A percentile compares a stretch with the other conserved stretches of the same genome.
These are phyloP conservation scores for Mesocentrotus franciscanus DNA, from an alignment of 53 echinoderm and acorn worm genomes.

Conservation along the genomic window DNA sequence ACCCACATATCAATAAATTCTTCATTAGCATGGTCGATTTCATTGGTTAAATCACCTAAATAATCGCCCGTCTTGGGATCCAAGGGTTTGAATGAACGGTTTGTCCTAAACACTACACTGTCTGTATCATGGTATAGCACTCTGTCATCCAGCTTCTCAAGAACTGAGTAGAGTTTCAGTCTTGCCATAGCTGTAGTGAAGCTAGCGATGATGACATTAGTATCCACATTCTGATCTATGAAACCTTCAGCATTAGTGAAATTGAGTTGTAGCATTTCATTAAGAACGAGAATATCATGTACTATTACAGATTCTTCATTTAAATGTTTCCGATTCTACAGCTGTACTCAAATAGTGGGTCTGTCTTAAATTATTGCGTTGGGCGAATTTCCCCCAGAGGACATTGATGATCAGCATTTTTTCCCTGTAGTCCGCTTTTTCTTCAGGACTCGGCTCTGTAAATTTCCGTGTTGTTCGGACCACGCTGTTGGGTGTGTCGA, in stretches of 20 bases:
- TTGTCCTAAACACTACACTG: conserved; percentile 70
- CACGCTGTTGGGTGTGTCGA: too few species aligned
- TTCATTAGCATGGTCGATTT: not conserved
- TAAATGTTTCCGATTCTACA: not conserved
- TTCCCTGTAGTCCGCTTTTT: too few species aligned
- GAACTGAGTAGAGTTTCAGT: conserved; percentile 58
- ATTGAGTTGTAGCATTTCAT: conserved; percentile 52
- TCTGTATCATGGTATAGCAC: conserved; percentile 72
- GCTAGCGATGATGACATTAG: conserved; percentile 70
- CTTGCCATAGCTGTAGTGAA: too few species aligned
- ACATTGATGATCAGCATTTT: conserved; percentile 37
- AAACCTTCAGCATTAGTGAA: not conserved
- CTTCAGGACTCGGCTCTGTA: too few species aligned
- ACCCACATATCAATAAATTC: not conserved
- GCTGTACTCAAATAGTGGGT: not conserved
- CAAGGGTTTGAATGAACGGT: conserved; percentile 41
- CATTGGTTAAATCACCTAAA: too few species aligned
- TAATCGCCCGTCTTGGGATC: too few species aligned
- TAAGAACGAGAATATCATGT: not conserved
- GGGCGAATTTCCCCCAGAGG: conserved; percentile 63
- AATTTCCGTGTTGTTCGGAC: too few species aligned
- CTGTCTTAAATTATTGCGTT: conserved; percentile 17
- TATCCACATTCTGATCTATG: conserved; percentile 47
- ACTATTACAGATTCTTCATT: not conserved
- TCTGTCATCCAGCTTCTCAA: conserved; percentile 50